Conservation (phyloP, 2,113 vertebrate genomes). For the Chaetodon auriga region DNA sequence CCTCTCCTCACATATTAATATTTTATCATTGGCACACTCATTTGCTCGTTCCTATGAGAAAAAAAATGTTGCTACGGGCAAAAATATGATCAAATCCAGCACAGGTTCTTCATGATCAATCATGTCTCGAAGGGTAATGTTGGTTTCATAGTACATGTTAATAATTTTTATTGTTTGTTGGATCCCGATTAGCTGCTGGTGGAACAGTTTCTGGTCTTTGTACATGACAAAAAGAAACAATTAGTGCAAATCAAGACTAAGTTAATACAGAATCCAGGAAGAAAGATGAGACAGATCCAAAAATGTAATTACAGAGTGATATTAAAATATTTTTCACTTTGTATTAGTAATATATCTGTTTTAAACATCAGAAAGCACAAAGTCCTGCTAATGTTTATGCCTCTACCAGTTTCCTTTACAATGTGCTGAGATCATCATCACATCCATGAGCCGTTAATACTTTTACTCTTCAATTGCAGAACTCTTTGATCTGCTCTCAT, state of each 20-base stretch:
- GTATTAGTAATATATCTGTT: neutral
- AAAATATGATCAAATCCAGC: constrained; percentile 48
- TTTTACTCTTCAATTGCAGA: constrained; percentile 10
- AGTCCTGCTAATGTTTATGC: constrained; percentile 11
- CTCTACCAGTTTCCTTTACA: constrained; percentile 1
- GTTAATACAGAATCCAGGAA: neutral
- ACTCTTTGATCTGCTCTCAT: neutral
- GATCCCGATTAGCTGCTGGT: neutral
- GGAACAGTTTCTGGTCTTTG: neutral
- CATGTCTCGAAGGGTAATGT: neutral
- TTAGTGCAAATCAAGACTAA: neutral
- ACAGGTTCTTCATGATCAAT: constrained; percentile 43
- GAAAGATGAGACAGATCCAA: neutral
- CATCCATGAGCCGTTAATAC: neutral
- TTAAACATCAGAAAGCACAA: constrained; percentile 3
- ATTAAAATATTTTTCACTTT: neutral
- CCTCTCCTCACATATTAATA: constrained; percentile 66
- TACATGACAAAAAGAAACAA: neutral
- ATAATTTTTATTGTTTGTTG: neutral
- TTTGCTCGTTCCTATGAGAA: constrained; percentile 57
- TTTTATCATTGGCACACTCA: constrained; percentile 64
- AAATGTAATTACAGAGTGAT: neutral
- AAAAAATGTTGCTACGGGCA: constrained; percentile 61
- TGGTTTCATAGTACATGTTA: neutral
- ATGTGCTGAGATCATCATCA: neutral